Evolutionary conservation across 2,888 invertebrate species (phyloP).

Genomic region (Drosophila sordidula): DNA sequence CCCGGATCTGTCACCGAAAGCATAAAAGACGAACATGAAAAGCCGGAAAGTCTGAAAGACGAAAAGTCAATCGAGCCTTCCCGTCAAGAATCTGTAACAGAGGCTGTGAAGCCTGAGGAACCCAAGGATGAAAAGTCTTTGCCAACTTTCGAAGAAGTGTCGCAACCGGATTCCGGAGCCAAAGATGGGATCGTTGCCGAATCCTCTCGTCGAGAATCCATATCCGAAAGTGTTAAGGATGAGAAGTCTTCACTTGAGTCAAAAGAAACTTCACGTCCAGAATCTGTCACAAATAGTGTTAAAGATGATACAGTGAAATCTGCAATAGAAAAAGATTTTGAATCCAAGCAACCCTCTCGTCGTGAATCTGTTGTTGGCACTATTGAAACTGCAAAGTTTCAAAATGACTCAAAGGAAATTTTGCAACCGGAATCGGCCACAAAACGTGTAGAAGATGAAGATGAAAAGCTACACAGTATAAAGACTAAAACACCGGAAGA

Average conservation of each 20-base stretch:
- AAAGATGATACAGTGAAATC: not conserved
- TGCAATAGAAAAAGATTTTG: not conserved
- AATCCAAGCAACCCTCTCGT: constrained; percentile 22
- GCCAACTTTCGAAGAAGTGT: constrained; percentile 26
- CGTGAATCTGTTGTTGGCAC: constrained; percentile 43
- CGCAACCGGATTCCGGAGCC: constrained; percentile 27
- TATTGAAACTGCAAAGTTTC: too few species aligned
- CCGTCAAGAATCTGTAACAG: constrained; percentile 12
- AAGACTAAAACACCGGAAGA: too few species aligned
- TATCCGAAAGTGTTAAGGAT: constrained; percentile 23
- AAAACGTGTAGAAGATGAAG: too few species aligned
- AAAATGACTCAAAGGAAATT: too few species aligned
- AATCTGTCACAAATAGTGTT: not conserved
- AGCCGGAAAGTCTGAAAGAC: constrained; percentile 31
- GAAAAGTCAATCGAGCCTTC: constrained; percentile 38
- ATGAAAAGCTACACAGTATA: too few species aligned
- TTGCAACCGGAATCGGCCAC: too few species aligned
- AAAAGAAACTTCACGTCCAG: not conserved
- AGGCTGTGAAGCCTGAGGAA: constrained; percentile 3
- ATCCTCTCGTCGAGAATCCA: too few species aligned
- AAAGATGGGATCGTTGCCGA: not conserved
- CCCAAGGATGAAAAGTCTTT: constrained; percentile 27
- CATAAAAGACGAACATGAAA: constrained; percentile 29
- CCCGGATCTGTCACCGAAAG: constrained; percentile 40
- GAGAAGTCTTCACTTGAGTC: constrained; percentile 20